These are phyloP conservation scores for Zeugodacus cucurbitae DNA, from an alignment of 1,140 invertebrate genomes.

Conservation along the genomic window DNA sequence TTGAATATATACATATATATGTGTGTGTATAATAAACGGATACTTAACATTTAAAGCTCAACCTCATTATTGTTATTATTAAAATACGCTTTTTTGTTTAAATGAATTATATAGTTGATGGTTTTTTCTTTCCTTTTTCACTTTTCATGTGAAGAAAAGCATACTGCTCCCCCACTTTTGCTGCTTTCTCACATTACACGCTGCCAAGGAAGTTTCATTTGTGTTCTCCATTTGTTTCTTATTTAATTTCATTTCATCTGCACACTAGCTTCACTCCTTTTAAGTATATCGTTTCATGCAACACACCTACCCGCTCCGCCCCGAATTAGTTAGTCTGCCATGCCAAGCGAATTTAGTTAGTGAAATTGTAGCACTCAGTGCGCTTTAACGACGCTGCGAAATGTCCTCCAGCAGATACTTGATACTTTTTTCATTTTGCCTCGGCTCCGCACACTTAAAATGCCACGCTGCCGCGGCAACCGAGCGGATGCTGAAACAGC, in stretches of 20 bases:
- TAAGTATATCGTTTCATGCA: not conserved
- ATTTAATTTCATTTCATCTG: not conserved
- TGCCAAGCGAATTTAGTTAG: not conserved
- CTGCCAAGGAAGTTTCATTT: not conserved
- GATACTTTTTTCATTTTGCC: slow-evolving; percentile 29
- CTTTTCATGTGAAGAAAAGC: not conserved
- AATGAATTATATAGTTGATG: not conserved
- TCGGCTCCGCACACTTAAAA: not conserved
- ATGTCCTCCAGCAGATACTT: slow-evolving; percentile 36
- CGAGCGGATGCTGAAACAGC: not conserved
- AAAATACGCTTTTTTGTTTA: slow-evolving; percentile 6
- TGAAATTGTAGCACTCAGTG: slow-evolving; percentile 30
- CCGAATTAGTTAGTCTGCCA: not conserved
- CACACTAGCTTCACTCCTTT: not conserved
- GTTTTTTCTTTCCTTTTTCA: too few species aligned
- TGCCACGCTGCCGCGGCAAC: not conserved
- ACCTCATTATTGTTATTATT: slow-evolving; percentile 25
- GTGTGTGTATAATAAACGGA: not conserved
- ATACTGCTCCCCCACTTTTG: not conserved
- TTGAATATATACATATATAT: not conserved
- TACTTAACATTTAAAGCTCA: slow-evolving; percentile 20
- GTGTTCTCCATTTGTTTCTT: not conserved
- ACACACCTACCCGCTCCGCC: not conserved
- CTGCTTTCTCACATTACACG: not conserved
- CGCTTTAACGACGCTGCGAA: not conserved